phyloP scores from a whole-genome alignment of 2,797 vertebrate species.

The Orestias chungarensis region DNA sequence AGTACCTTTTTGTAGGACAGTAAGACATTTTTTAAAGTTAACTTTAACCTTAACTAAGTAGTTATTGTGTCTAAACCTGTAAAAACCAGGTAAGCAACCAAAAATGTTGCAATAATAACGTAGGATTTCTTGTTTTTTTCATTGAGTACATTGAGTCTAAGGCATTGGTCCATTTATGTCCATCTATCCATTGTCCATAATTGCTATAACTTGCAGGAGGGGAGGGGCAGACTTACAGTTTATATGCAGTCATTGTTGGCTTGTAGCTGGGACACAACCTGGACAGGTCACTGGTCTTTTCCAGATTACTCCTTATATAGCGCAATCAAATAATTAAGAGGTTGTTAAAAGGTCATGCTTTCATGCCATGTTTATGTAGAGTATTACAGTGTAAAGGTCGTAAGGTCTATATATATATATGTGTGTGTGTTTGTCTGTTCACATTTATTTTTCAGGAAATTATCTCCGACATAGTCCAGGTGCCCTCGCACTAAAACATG shows the following conservation, averaged over 20 bases:
- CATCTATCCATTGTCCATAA: not conserved
- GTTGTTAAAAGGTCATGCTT: slow-evolving; percentile 7
- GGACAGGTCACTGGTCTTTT: not conserved
- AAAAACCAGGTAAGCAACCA: not conserved
- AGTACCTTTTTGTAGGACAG: not conserved
- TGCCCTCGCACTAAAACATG: not conserved
- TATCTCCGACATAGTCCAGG: not conserved
- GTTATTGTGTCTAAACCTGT: not conserved
- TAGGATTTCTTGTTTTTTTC: too few species aligned
- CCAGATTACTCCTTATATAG: not conserved
- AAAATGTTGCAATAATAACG: not conserved
- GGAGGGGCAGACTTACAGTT: not conserved
- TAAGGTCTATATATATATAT: not conserved
- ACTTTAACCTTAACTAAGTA: not conserved
- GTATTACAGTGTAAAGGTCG: not conserved
- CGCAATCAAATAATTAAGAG: slow-evolving; percentile 2
- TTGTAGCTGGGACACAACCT: not conserved
- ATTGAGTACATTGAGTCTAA: too few species aligned
- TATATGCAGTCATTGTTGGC: not conserved
- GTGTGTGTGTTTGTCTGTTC: not conserved
- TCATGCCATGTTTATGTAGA: slow-evolving; percentile 1
- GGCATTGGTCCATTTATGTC: too few species aligned
- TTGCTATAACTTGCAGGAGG: not conserved
- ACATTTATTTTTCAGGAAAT: not conserved
- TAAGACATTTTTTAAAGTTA: not conserved